These are phyloP conservation scores for Pedetes capensis DNA, from an alignment of 2,113 vertebrate species.

Conservation along the genomic window DNA sequence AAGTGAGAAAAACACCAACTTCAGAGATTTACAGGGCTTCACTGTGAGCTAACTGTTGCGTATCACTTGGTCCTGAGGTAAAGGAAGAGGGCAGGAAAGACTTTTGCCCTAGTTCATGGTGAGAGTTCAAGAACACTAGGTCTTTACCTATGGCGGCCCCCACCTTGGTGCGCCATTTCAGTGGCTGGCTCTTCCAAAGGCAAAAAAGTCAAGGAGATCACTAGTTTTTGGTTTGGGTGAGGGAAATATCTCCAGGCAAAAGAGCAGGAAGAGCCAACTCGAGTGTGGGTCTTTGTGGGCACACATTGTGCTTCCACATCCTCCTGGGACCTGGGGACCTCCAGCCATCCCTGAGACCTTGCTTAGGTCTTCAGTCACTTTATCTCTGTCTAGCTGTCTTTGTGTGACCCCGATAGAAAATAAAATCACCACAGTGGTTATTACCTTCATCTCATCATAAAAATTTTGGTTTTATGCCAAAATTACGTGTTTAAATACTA, in stretches of 20 bases:
- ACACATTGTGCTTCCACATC: rapidly evolving
- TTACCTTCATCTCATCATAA: not conserved
- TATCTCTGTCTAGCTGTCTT: not conserved
- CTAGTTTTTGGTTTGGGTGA: not conserved
- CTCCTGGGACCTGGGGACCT: rapidly evolving
- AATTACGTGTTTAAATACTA: not conserved
- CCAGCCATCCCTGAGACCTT: not conserved
- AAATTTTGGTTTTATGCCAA: not conserved
- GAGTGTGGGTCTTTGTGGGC: not conserved
- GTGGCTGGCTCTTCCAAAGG: no score
- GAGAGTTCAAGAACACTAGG: no score
- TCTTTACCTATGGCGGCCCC: no score
- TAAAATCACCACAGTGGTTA: not conserved
- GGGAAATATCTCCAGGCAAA: not conserved
- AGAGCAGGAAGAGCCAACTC: no score
- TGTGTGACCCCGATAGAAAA: not conserved
- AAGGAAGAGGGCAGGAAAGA: no score
- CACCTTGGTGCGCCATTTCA: no score
- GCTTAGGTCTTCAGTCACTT: not conserved
- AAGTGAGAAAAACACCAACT: no score
- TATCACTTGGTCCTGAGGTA: no score
- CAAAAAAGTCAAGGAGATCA: no score
- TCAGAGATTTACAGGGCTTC: no score
- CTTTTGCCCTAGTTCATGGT: no score
- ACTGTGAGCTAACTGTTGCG: no score